Evolutionary conservation across 2,888 invertebrate genomes (phyloP), one percentile per base, ranked within the genome.

Genomic region (Plebejus anna): DNA sequence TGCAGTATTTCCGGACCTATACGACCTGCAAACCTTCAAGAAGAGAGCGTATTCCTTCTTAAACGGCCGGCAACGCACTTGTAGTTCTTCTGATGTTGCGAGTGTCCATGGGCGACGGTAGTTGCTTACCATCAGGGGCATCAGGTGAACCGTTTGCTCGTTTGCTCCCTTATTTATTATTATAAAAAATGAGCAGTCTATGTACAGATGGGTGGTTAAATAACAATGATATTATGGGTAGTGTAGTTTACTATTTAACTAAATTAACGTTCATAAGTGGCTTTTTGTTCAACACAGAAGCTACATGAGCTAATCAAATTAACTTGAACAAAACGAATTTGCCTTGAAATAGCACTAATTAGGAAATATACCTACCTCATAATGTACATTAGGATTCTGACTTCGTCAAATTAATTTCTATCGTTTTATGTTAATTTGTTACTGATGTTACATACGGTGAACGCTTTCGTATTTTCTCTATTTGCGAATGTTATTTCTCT

Each of bases 331-430:
- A 13, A 66, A 66, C 66, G 11, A 72, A 47, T 42, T 72, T 28
- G 42, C 72, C 72, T 72, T 72, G 72, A 11, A 72, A 47, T 42
- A 72, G 22, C 71, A 22, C 42, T 71, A 42, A 71, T 71, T 71
- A 71, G 4, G n/a, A 42, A 71, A 71, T 42, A 22, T 70, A 7
- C 16, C 32, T 38, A 32, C 1, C 1, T 32, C 70, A 38, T 4
- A n/a, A 71, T 22, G 6, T 16, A 38, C 9, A 59, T 2, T 59
- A 28, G 59, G 57, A 3, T 22, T 22, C 7, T 1, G n/a, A 59
- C 11, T n/a, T n/a, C n/a, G n/a, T 57, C 57, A 16, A n/a, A 59
- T 51, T 51, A 51, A 42, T 57, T 22, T 28, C 7, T 59, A 59
- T 0, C 7, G 59, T 59, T 9, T 22, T 57, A 16, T 59, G 59